Base-by-base conservation (phyloP, 2,888 invertebrate genomes). In the Teleogryllus oceanicus region DNA sequence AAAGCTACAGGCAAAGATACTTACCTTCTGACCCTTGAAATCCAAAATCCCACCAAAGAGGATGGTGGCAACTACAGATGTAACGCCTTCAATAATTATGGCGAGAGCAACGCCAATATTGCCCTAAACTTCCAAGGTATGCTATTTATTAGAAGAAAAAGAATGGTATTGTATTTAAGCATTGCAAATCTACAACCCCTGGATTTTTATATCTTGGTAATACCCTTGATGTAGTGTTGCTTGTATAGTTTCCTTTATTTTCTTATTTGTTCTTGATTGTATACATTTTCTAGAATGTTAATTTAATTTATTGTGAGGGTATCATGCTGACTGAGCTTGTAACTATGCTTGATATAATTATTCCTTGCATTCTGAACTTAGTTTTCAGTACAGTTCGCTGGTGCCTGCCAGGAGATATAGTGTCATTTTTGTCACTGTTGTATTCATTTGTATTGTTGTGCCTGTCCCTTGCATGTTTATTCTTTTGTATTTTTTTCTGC, bases 61-160 rank as follows among this genome's bases (percentile, higher is more conserved):
- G 99, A 99, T 89, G 99, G 98, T 86, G 99, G 99, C 85, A 96
- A 96, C 89, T 99, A 99, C 91, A 94, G 98, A 87, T 99, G 99
- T 91, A 98, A 98, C 89, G 99, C 99, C 85, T 95, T 97, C 90
- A 99, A 99, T 91, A 93, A 94, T 88, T 94, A 94, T 89, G 99
- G 99, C 88, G 99, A 99, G 91, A 98, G 98, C 90, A 99, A 99
- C 91, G 99, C 99, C 85, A 99, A 99, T 90, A 99, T 99, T 90
- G 97, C 98, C 87, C 94, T 99, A 87, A 99, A 99, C 90, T 97
- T 99, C 91, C 96, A 97, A 95, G 97, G 97, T 96, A 94, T 91
- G 89, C 85, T 78, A 62, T 50, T 62, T 74, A 21, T 13, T 77
- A 77, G 77, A 12, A 62, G n/a, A 13, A 62, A 13, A 62, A n/a